Evolutionary conservation across 2,888 invertebrate genomes (phyloP), one percentile per base, ranked within the genome.

Genomic region (Euphydryas editha): DNA sequence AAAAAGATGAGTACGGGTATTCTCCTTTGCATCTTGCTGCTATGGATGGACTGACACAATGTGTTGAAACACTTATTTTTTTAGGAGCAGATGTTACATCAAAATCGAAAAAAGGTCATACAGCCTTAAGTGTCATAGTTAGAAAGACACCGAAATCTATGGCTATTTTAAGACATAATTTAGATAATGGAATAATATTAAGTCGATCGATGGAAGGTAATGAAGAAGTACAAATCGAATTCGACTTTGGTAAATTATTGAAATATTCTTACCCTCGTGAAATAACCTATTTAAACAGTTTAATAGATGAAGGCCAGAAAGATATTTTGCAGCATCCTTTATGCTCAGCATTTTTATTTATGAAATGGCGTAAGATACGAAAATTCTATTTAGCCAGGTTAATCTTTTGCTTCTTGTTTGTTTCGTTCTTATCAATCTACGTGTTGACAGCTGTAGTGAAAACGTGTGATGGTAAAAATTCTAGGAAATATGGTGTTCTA

Each of bases 331-430:
- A 96, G 73, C 98, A 98, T 91, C 98, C 98, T 0, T 86, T 98
- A 1, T 97, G 97, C 81, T 96, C 97, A 13, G 97, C 97, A 0
- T 98, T 98, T 85, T 90, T 98, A 8, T 96, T 97, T 84, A 94
- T 98, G 79, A 98, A 98, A 81, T 98, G 98, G 98, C 95, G 96
- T 74, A 97, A 97, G 86, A 97, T 98, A 77, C 94, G 97, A 66
- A 97, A 97, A 82, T 98, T 97, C 86, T 98, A 97, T 84, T 95
- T 97, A 61, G 96, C 95, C 0, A 93, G 97, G 68, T 92, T 97
- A 68, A 93, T 97, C 59, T 96, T 97, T 82, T 96, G 96, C 85
- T 95, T 96, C 69, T 92, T 96, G 21, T 97, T 97, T 83, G 96
- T 97, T 59, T 87, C 96, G 30, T 96, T 96, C 76, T 88, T 97